These are phyloP conservation scores for Cirrhinus mrigala DNA, from an alignment of 2,797 vertebrate species.

Conservation along the genomic window DNA sequence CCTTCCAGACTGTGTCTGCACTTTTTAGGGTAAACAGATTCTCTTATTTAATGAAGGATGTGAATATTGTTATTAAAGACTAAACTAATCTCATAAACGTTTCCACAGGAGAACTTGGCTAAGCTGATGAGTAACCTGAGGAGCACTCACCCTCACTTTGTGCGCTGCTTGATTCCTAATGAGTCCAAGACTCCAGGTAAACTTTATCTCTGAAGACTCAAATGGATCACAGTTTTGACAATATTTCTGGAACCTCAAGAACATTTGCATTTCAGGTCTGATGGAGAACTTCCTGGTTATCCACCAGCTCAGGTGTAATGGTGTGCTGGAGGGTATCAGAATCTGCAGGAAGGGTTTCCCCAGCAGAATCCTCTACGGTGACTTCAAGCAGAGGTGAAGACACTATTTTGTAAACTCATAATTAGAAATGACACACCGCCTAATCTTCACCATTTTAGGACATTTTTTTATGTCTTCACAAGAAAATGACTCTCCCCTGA, in stretches of 20 bases:
- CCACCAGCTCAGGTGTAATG: constrained; percentile 17
- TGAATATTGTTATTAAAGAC: background rate
- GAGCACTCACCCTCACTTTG: constrained; percentile 76
- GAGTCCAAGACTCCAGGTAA: too few species aligned
- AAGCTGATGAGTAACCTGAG: constrained; percentile 89
- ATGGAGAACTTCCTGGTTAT: constrained; percentile 84
- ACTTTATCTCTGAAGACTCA: too few species aligned
- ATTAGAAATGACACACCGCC: too few species aligned
- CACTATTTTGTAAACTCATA: too few species aligned
- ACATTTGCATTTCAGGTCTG: background rate
- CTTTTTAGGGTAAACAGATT: constrained; percentile 80
- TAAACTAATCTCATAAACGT: background rate
- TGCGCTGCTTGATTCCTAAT: constrained; percentile 71
- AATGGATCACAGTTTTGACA: too few species aligned
- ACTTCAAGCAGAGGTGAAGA: constrained; percentile 65
- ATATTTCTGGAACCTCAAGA: too few species aligned
- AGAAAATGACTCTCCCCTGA: background rate
- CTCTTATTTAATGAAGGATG: background rate
- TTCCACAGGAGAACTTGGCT: constrained; percentile 86
- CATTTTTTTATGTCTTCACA: too few species aligned
- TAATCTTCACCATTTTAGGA: too few species aligned
- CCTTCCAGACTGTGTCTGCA: constrained; percentile 90
- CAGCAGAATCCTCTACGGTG: constrained; percentile 1
- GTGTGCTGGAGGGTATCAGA: constrained; percentile 15
- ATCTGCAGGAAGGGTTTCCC: constrained; percentile 9